phyloP scores from a whole-genome alignment of 2,888 invertebrate genomes.

The Drosophila fulvimacula region DNA sequence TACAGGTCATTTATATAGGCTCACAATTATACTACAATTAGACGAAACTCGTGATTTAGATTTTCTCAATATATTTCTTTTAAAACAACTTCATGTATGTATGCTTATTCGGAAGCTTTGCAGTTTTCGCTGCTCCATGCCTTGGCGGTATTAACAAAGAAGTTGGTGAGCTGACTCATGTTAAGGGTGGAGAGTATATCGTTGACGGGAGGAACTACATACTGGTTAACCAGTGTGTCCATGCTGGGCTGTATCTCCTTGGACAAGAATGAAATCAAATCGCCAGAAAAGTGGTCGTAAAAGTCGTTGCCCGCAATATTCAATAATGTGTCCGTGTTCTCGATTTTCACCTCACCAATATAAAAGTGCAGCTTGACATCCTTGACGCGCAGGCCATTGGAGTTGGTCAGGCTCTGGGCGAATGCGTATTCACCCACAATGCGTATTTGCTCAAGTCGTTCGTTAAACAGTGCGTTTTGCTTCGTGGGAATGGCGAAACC shows the following conservation, averaged over 20 bases:
- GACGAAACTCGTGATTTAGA: background rate
- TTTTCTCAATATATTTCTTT: background rate
- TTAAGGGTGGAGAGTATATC: constrained; percentile 25
- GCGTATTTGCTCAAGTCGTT: constrained; percentile 60
- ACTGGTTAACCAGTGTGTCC: constrained; percentile 21
- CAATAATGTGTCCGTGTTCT: constrained; percentile 68
- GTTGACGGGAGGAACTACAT: constrained; percentile 48
- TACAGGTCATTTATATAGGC: background rate
- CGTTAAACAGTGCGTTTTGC: constrained; percentile 57
- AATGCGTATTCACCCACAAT: constrained; percentile 57
- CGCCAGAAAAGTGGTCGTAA: constrained; percentile 44
- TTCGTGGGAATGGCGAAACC: constrained; percentile 47
- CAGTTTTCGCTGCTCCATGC: constrained; percentile 46
- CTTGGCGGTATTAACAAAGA: constrained; percentile 25
- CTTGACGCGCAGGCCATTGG: constrained; percentile 56
- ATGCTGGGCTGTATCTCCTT: constrained; percentile 60
- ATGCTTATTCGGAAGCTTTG: constrained; percentile 22
- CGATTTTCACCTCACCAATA: constrained; percentile 53
- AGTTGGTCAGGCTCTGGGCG: constrained; percentile 31
- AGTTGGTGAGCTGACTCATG: constrained; percentile 47
- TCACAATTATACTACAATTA: background rate
- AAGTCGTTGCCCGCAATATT: constrained; percentile 63
- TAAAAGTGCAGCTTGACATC: constrained; percentile 62
- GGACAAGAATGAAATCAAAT: constrained; percentile 36
- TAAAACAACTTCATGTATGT: background rate